These are phyloP conservation scores for Sphyrna mokarran DNA, from an alignment of 2,113 vertebrate genomes.

Conservation along the genomic window DNA sequence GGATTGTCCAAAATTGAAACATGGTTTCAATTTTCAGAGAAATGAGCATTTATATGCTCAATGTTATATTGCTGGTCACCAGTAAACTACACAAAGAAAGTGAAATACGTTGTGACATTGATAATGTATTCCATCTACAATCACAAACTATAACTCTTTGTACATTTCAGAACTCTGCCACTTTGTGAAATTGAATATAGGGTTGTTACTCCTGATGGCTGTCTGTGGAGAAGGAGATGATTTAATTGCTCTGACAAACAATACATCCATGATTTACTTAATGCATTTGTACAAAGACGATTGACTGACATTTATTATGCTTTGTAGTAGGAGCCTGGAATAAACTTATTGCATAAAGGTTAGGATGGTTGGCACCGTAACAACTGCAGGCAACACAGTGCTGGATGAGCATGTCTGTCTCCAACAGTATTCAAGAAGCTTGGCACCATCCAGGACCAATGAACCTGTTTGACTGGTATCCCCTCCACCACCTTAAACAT, in stretches of 20 bases:
- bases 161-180: neutral
- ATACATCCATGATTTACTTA: neutral
- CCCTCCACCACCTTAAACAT: too few relatives aligned
- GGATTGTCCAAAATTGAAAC: neutral
- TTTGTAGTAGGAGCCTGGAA: too few relatives aligned
- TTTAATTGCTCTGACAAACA: neutral
- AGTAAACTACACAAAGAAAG: neutral
- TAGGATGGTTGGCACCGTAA: too few relatives aligned
- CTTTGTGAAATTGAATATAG: neutral
- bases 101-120: neutral
- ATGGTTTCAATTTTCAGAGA: neutral
- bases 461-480: too few relatives aligned
- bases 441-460: too few relatives aligned
- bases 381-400: too few relatives aligned
- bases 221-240: neutral
- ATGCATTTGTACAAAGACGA: neutral
- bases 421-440: too few relatives aligned
- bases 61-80: neutral
- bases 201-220: neutral
- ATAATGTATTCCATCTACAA: neutral
- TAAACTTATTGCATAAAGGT: too few relatives aligned
- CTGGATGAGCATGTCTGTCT: too few relatives aligned
- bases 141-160: neutral
- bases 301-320: neutral
- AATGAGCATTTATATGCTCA: neutral